A percentile compares a stretch with the other conserved stretches of the same genome.
phyloP scores from a whole-genome alignment of 2,888 invertebrate genomes.

The Lacanobia oleracea region DNA sequence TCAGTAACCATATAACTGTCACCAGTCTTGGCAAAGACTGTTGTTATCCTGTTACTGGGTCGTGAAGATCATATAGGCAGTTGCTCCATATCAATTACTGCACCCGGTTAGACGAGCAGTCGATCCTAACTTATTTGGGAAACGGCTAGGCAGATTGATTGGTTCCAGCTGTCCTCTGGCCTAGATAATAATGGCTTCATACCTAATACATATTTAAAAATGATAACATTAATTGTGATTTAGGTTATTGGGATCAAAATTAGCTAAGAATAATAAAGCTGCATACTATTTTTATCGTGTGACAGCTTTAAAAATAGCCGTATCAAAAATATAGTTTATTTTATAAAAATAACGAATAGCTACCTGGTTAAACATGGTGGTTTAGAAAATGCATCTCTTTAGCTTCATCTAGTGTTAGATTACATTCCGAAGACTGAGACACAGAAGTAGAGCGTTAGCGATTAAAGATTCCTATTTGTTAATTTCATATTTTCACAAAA shows the following conservation, averaged over 20 bases:
- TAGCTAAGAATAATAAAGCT: not conserved
- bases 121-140: too few relatives aligned
- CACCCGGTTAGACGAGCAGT: too few relatives aligned
- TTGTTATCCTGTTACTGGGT: too few relatives aligned
- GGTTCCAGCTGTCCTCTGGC: too few relatives aligned
- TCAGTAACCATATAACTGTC: too few relatives aligned
- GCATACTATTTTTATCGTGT: not conserved
- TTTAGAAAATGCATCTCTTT: slow-evolving; percentile 46
- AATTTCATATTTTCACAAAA: not conserved
- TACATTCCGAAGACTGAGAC: slow-evolving; percentile 39
- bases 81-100: too few relatives aligned
- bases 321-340: slow-evolving; percentile 8
- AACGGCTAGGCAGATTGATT: too few relatives aligned
- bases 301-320: not conserved
- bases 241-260: not conserved
- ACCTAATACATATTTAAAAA: too few relatives aligned
- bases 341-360: slow-evolving; percentile 6
- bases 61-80: too few relatives aligned
- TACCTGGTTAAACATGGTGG: slow-evolving; percentile 8
- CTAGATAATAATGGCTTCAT: too few relatives aligned
- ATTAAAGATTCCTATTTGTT: not conserved
- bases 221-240: too few relatives aligned
- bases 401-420: slow-evolving; percentile 63
- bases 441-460: slow-evolving; percentile 43
- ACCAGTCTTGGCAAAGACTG: too few relatives aligned